These are phyloP conservation scores for Cyanistes caeruleus DNA, from an alignment of 2,113 vertebrate species.

Conservation along the genomic window DNA sequence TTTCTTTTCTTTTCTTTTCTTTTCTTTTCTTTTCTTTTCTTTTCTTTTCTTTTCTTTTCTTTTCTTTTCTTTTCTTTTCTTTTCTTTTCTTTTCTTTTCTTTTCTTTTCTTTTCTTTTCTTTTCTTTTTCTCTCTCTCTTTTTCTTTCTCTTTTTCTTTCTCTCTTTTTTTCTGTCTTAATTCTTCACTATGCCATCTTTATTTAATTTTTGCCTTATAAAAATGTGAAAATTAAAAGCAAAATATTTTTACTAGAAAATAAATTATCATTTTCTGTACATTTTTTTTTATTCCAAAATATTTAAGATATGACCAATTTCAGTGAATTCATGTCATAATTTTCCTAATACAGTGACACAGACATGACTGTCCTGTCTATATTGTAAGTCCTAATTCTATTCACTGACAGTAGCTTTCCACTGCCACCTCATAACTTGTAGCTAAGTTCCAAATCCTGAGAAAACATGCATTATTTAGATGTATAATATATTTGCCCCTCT, in stretches of 20 bases:
- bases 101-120: too few relatives aligned
- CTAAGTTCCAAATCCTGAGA: not conserved
- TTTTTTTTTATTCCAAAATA: not conserved
- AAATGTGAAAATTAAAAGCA: not conserved
- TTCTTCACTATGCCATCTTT: not conserved
- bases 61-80: too few relatives aligned
- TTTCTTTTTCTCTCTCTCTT: too few relatives aligned
- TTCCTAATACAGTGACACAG: not conserved
- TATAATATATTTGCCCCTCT: not conserved
- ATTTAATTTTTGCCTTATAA: not conserved
- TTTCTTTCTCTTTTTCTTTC: too few relatives aligned
- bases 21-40: too few relatives aligned
- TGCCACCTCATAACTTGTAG: not conserved
- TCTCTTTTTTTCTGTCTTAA: not conserved
- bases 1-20: too few relatives aligned
- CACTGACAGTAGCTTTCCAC: not conserved
- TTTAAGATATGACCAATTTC: not conserved
- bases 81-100: too few relatives aligned
- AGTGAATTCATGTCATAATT: not conserved
- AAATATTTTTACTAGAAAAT: not conserved
- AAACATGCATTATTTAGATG: constrained; percentile 25
- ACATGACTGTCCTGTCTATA: not conserved
- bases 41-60: too few relatives aligned
- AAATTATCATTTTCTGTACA: not conserved
- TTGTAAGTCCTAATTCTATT: not conserved